Percentiles rank a stretch among this genome's conserved stretches.
These are phyloP conservation scores for Trachemys scripta DNA, from an alignment of 2,113 vertebrate species.

Conservation along the genomic window DNA sequence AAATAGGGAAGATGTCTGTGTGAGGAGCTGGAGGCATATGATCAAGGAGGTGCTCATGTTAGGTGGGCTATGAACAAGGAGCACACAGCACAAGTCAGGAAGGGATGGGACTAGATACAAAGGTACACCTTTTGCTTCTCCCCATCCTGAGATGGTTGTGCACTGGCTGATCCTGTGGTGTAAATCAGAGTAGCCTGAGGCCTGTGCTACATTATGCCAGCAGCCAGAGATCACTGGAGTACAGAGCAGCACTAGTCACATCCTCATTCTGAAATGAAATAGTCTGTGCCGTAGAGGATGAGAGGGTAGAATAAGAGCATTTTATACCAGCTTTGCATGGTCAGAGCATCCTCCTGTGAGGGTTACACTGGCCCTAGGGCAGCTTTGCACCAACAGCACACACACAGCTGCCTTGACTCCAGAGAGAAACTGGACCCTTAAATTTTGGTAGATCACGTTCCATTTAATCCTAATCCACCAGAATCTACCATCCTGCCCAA, in stretches of 20 bases:
- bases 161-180: background rate
- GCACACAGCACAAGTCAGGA: background rate
- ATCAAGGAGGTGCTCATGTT: background rate
- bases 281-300: fast-evolving
- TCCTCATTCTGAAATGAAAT: background rate
- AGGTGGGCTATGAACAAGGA: no score
- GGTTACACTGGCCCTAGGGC: background rate
- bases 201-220: background rate
- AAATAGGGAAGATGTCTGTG: background rate
- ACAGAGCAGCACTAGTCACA: background rate
- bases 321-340: background rate
- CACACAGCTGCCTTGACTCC: background rate
- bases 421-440: background rate
- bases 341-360: background rate
- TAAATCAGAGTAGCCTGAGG: background rate
- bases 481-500: background rate
- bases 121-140: background rate
- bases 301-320: background rate
- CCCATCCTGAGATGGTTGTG: background rate
- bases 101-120: background rate
- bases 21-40: background rate
- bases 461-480: fast-evolving
- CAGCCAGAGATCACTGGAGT: background rate
- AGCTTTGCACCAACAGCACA: background rate
- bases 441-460: background rate